Percentiles rank a stretch among this genome's conserved stretches.
Evolutionary conservation across 2,113 vertebrate genomes (phyloP).

Genomic region (Amphilophus citrinellus): DNA sequence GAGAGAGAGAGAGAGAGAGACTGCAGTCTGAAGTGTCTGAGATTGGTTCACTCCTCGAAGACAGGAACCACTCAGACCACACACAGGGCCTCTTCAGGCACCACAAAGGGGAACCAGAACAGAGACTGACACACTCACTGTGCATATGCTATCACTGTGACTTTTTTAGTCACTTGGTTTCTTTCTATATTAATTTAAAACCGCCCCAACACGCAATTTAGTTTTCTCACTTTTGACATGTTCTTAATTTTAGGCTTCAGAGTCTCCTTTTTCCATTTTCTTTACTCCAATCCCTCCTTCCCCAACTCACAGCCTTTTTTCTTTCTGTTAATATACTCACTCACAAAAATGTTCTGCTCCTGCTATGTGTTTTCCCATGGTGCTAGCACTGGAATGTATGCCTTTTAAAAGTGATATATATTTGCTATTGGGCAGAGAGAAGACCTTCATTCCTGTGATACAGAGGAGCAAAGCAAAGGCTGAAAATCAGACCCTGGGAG

Average conservation of each 20-base stretch:
- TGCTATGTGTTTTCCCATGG: constrained; percentile 67
- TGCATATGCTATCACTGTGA: constrained; percentile 39
- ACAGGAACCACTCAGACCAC: constrained; percentile 77
- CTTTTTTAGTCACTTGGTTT: constrained; percentile 25
- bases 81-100: constrained; percentile 69
- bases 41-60: constrained; percentile 64
- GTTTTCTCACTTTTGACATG: background rate
- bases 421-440: constrained; percentile 52
- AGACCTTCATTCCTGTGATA: constrained; percentile 61
- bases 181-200: constrained; percentile 26
- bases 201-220: background rate
- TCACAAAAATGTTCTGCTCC: constrained; percentile 53
- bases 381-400: constrained; percentile 67
- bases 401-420: constrained; percentile 74
- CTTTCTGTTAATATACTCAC: constrained; percentile 43
- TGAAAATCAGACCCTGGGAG: constrained; percentile 56
- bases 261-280: constrained; percentile 14
- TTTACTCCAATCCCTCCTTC: constrained; percentile 18
- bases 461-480: constrained; percentile 22
- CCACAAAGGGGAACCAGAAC: constrained; percentile 65
- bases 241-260: constrained; percentile 1
- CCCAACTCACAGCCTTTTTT: constrained; percentile 24
- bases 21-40: constrained; percentile 69
- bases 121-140: constrained; percentile 45
- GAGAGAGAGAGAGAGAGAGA: background rate